Evolutionary conservation across 1,140 invertebrate species (phyloP).

Genomic region (Listronotus bonariensis): DNA sequence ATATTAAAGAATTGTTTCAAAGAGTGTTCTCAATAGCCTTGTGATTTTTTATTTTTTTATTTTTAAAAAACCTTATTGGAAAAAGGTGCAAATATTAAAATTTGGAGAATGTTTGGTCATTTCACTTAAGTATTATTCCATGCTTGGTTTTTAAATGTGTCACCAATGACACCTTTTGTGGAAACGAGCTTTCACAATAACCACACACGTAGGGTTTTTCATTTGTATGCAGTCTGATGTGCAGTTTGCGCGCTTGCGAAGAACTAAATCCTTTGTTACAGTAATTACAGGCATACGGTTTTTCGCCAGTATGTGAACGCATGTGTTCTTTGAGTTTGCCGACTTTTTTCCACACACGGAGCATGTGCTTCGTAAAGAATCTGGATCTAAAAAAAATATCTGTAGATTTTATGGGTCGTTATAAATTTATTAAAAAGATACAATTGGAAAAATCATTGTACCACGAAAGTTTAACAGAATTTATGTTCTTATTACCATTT

Average conservation of each 20-base stretch:
- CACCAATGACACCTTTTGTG: slow-evolving; percentile 46
- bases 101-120: too few species aligned
- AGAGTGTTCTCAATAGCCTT: too few species aligned
- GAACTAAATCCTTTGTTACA: slow-evolving; percentile 48
- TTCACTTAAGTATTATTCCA: slow-evolving; percentile 12
- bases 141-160: slow-evolving; percentile 47
- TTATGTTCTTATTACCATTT: too few species aligned
- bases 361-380: slow-evolving; percentile 40
- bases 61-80: too few species aligned
- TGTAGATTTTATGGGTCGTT: too few species aligned
- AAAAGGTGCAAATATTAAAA: too few species aligned
- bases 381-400: slow-evolving; percentile 45
- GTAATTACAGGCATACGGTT: slow-evolving; percentile 41
- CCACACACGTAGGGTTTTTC: slow-evolving; percentile 43
- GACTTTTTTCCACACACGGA: slow-evolving; percentile 45
- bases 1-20: too few species aligned
- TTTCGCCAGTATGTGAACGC: slow-evolving; percentile 47
- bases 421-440: too few species aligned
- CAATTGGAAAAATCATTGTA: too few species aligned
- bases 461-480: too few species aligned
- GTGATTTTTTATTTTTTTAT: too few species aligned
- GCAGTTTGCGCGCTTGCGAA: slow-evolving; percentile 43
- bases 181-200: slow-evolving; percentile 41
- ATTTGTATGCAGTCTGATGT: slow-evolving; percentile 44
- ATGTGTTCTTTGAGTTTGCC: slow-evolving; percentile 44